A percentile compares a stretch with the other conserved stretches of the same genome.
Conservation (phyloP, 2,113 vertebrate species). For the Pelusios castaneus region DNA sequence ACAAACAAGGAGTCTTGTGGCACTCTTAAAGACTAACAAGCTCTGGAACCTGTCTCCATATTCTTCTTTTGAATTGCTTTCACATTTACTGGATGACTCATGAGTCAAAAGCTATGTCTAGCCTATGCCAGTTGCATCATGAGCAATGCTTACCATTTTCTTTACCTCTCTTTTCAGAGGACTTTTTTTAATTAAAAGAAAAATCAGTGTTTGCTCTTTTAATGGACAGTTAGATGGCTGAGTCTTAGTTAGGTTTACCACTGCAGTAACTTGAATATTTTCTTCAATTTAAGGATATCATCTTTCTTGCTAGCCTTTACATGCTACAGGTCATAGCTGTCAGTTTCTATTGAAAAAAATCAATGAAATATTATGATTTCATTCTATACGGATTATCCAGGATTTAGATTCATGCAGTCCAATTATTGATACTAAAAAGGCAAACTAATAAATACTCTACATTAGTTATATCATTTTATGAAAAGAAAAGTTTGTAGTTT, state of each 20-base stretch:
- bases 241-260: constrained; percentile 52
- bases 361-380: background rate
- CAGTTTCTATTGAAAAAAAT: background rate
- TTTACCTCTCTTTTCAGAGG: constrained; percentile 48
- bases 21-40: too few relatives aligned
- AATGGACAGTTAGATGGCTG: constrained; percentile 63
- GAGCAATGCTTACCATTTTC: constrained; percentile 70
- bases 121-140: constrained; percentile 49
- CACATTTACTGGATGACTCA: constrained; percentile 70
- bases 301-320: background rate
- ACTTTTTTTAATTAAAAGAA: constrained; percentile 71
- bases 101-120: constrained; percentile 54
- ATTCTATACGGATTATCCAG: background rate
- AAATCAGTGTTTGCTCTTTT: constrained; percentile 64
- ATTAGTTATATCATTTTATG: background rate
- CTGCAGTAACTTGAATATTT: constrained; percentile 35
- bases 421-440: background rate
- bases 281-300: background rate
- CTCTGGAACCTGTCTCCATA: constrained; percentile 28
- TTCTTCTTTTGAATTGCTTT: constrained; percentile 64
- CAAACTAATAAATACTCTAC: background rate
- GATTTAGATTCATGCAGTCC: background rate
- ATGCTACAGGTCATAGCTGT: background rate
- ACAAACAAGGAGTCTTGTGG: too few relatives aligned
- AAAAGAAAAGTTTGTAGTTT: background rate